Evolutionary conservation across 2,797 vertebrate species (phyloP).

Genomic region (Rhinophrynus dorsalis): DNA sequence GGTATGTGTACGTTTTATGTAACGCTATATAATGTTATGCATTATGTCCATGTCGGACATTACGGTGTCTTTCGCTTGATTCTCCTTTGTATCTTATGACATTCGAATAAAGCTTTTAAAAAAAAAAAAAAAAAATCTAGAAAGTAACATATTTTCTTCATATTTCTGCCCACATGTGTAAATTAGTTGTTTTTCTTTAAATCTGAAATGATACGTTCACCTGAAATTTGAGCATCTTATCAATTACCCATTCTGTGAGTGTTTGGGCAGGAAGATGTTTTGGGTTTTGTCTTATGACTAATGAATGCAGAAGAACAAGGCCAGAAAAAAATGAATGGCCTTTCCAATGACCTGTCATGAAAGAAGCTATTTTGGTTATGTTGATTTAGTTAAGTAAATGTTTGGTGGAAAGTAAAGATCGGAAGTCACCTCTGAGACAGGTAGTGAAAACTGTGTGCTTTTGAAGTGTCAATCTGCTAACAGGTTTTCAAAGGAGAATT

Average conservation of each 20-base stretch:
- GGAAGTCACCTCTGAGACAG: conserved; percentile 32
- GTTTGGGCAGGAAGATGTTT: neutral
- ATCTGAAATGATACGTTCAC: conserved; percentile 6
- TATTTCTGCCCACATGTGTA: conserved; percentile 15
- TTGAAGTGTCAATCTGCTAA: conserved; percentile 45
- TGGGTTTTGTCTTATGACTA: conserved; percentile 18
- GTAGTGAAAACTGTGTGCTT: conserved; percentile 25
- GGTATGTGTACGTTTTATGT: no score
- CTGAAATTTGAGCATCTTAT: conserved; percentile 23
- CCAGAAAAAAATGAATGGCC: neutral
- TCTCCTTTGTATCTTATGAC: no score
- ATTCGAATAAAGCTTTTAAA: no score
- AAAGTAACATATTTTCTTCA: no score
- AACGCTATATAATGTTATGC: no score
- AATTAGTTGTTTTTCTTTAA: conserved; percentile 2
- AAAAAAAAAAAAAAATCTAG: no score
- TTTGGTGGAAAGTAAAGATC: conserved; percentile 16
- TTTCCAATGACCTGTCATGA: conserved; percentile 17
- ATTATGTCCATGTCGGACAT: no score
- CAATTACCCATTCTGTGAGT: neutral
- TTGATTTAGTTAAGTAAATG: conserved; percentile 45
- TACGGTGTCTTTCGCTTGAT: no score
- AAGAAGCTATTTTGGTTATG: conserved; percentile 22
- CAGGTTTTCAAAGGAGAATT: conserved; percentile 8
- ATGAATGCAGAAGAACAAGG: conserved; percentile 30